Conservation (phyloP, 2,888 invertebrate genomes). For the Odiellus spinosus region DNA sequence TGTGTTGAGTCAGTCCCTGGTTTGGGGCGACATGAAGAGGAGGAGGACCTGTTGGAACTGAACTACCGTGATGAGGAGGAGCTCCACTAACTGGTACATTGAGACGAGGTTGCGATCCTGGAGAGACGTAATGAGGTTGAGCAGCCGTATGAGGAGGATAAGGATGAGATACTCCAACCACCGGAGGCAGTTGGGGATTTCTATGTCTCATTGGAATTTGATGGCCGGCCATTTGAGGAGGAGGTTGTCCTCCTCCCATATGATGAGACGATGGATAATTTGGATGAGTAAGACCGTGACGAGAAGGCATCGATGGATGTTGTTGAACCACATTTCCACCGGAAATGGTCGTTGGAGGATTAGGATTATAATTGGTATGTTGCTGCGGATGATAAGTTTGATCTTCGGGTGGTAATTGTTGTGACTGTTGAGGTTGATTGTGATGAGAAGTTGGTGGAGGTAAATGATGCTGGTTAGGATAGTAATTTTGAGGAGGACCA, state of each 20-base stretch:
- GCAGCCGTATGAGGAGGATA: background rate
- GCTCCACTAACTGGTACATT: too few relatives aligned
- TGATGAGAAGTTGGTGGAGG: too few relatives aligned
- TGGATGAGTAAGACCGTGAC: background rate
- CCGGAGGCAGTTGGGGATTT: constrained; percentile 10
- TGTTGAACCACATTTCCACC: background rate
- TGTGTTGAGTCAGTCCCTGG: too few relatives aligned
- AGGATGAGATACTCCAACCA: background rate
- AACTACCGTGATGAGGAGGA: too few relatives aligned
- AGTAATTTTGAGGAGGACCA: too few relatives aligned
- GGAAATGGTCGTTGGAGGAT: background rate
- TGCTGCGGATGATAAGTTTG: constrained; percentile 3
- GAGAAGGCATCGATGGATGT: background rate
- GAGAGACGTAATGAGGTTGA: constrained; percentile 7
- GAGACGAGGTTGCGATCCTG: constrained; percentile 4
- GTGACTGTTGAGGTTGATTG: too few relatives aligned
- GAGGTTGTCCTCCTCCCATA: background rate
- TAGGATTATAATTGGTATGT: background rate
- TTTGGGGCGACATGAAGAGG: too few relatives aligned
- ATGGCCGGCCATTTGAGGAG: constrained; percentile 1
- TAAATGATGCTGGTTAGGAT: too few relatives aligned
- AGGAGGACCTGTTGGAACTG: too few relatives aligned
- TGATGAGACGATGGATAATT: background rate
- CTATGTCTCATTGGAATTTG: constrained; percentile 1
- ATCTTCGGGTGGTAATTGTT: constrained; percentile 5